Evolutionary conservation across 1,140 invertebrate species (phyloP).

Genomic region (Pseudomyrmex cubaensis): DNA sequence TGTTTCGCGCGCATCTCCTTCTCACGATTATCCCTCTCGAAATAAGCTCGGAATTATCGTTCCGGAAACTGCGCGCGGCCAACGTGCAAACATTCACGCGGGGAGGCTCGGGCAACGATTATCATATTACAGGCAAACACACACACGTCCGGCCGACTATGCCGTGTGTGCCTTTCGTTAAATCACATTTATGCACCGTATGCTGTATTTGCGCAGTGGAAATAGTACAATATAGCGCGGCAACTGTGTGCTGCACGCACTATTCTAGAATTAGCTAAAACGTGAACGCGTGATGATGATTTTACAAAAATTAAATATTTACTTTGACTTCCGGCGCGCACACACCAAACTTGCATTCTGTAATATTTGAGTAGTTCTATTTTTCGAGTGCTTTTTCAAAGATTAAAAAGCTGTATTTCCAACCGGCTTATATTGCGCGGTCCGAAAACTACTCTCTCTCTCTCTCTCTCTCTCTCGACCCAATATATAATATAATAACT

Average conservation of each 20-base stretch:
- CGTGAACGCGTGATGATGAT: no score
- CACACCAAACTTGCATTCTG: no score
- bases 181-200: slow-evolving; percentile 45
- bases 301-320: no score
- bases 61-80: slow-evolving; percentile 25
- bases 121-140: slow-evolving; percentile 47
- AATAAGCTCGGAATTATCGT: slow-evolving; percentile 9
- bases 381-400: no score
- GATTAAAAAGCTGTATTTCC: no score
- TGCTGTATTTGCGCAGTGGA: slow-evolving; percentile 15
- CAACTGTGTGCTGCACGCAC: no score
- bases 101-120: slow-evolving; percentile 15
- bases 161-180: slow-evolving; percentile 42
- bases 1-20: neutral
- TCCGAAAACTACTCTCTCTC: no score
- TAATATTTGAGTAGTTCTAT: no score
- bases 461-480: no score
- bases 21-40: neutral
- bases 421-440: no score
- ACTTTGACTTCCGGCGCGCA: no score
- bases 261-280: slow-evolving; percentile 9
- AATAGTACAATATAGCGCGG: neutral
- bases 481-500: no score
- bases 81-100: slow-evolving; percentile 32
- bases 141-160: slow-evolving; percentile 21